These are phyloP conservation scores for Psix sp. DNA, from an alignment of 1,140 invertebrate species.

Conservation along the genomic window DNA sequence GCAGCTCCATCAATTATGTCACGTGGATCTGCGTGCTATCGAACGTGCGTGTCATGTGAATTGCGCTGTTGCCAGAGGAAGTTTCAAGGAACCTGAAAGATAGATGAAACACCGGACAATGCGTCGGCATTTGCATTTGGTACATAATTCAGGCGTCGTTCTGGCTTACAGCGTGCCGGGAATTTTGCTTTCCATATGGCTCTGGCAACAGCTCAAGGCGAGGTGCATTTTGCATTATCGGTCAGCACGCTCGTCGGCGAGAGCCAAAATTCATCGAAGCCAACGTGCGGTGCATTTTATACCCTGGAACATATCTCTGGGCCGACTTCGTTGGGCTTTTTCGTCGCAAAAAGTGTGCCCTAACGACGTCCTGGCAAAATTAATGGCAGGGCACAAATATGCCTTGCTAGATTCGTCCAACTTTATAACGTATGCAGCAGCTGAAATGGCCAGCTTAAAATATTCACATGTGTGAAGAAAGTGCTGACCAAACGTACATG, in stretches of 20 bases:
- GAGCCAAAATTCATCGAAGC: too few species aligned
- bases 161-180: too few species aligned
- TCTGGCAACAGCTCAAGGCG: too few species aligned
- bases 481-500: constrained; percentile 36
- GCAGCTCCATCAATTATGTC: neutral
- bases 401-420: constrained; percentile 20
- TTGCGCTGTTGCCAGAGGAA: neutral
- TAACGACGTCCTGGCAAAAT: too few species aligned
- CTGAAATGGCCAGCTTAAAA: constrained; percentile 59
- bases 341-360: too few species aligned
- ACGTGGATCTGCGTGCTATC: neutral
- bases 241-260: too few species aligned
- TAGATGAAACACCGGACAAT: neutral
- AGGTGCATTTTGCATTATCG: too few species aligned
- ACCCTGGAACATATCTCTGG: too few species aligned
- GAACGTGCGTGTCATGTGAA: neutral
- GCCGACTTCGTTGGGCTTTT: too few species aligned
- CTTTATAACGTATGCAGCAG: constrained; percentile 62
- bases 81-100: neutral
- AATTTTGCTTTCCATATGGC: too few species aligned
- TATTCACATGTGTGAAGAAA: constrained; percentile 59
- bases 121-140: neutral
- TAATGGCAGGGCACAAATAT: neutral
- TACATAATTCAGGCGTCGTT: neutral
- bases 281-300: too few species aligned